phyloP scores from a whole-genome alignment of 2,113 vertebrate genomes.

The Anas platyrhynchos region DNA sequence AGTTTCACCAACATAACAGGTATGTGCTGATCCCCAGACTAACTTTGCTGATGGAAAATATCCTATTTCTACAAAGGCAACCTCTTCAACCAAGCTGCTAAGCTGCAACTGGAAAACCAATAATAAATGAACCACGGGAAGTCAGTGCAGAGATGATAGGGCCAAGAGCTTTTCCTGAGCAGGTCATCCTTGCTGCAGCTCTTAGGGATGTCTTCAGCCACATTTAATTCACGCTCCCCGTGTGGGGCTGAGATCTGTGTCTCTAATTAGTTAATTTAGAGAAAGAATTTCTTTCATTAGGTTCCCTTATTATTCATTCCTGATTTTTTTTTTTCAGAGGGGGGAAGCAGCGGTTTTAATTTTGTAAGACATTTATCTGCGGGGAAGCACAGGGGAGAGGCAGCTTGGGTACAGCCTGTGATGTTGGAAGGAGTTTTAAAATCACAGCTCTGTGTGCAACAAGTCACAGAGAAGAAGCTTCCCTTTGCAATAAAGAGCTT shows the following conservation, averaged over 20 bases:
- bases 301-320: not conserved
- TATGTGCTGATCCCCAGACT: not conserved
- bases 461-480: rapidly evolving
- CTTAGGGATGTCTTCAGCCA: not conserved
- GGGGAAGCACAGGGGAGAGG: not conserved
- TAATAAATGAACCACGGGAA: not conserved
- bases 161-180: rapidly evolving
- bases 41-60: not conserved
- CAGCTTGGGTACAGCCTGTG: not conserved
- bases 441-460: not conserved
- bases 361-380: rapidly evolving
- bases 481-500: not conserved
- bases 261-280: not conserved
- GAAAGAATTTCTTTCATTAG: not conserved
- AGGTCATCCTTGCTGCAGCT: not conserved
- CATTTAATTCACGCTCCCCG: not conserved
- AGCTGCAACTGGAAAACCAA: not conserved
- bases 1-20: not conserved
- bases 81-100: not conserved
- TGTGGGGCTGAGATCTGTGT: not conserved
- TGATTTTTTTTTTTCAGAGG: not conserved
- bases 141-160: not conserved
- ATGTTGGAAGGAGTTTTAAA: rapidly evolving
- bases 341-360: rapidly evolving
- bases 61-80: not conserved